These are phyloP conservation scores for Microcebus ravelobensis DNA, from an alignment of 2,113 vertebrate species.

Conservation along the genomic window DNA sequence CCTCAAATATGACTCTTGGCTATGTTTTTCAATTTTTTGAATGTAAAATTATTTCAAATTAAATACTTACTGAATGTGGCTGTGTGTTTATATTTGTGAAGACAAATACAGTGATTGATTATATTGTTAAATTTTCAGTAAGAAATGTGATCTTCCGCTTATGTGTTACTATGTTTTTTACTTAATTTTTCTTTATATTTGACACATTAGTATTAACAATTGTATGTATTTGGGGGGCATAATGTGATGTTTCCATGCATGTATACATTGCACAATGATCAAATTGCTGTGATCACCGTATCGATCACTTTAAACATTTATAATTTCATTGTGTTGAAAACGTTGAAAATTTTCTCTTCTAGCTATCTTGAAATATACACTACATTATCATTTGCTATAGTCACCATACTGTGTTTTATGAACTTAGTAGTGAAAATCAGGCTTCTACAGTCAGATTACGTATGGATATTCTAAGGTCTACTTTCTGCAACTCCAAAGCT, in stretches of 20 bases:
- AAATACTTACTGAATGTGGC: not conserved
- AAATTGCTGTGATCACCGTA: not conserved
- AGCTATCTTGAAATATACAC: not conserved
- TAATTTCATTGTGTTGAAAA: not conserved
- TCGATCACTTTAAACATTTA: not conserved
- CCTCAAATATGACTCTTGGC: not conserved
- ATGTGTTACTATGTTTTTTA: not conserved
- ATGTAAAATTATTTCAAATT: conserved; percentile 9
- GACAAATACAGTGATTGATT: not conserved
- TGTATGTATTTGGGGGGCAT: not conserved
- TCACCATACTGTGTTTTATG: not conserved
- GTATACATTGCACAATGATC: not conserved
- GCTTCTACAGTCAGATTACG: not conserved
- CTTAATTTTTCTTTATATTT: not conserved
- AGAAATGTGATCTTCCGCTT: not conserved
- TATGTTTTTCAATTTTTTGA: not conserved
- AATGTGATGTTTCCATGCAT: not conserved
- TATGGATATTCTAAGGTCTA: not conserved
- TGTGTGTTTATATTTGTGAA: not conserved
- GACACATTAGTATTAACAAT: not conserved
- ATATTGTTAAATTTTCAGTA: not conserved
- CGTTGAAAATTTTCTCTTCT: not conserved
- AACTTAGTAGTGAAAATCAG: not conserved
- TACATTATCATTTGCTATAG: not conserved
- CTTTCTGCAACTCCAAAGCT: not conserved